These are phyloP conservation scores for Phalera bucephala DNA, from an alignment of 2,888 invertebrate genomes.

Conservation along the genomic window DNA sequence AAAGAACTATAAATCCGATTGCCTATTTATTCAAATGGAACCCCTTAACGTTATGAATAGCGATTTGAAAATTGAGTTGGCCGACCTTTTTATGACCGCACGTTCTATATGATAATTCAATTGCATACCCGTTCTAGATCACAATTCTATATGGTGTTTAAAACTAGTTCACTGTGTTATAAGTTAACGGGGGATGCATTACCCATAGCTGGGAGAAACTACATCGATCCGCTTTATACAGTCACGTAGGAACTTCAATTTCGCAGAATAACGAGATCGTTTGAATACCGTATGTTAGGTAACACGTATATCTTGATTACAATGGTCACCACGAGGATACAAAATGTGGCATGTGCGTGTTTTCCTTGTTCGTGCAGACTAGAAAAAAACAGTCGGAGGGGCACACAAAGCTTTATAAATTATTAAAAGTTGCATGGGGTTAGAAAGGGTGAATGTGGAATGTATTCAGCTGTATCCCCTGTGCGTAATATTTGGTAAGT, in stretches of 20 bases:
- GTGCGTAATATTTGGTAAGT: constrained; percentile 21
- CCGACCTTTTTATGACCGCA: too few species aligned
- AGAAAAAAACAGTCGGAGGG: constrained; percentile 12
- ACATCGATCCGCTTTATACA: constrained; percentile 12
- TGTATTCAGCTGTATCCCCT: constrained; percentile 37
- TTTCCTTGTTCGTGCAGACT: constrained; percentile 30
- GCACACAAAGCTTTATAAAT: constrained; percentile 30
- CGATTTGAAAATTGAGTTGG: too few species aligned
- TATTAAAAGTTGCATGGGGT: constrained; percentile 39
- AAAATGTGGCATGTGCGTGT: constrained; percentile 29
- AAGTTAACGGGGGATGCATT: constrained; percentile 2
- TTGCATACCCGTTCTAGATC: too few species aligned
- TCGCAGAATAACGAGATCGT: constrained; percentile 48
- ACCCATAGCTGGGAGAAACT: neutral
- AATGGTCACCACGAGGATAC: constrained; percentile 43
- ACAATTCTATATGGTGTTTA: neutral
- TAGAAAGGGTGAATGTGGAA: constrained; percentile 41
- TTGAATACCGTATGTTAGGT: constrained; percentile 43
- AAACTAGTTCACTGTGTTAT: neutral
- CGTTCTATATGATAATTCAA: constrained; percentile 1
- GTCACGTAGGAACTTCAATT: constrained; percentile 52
- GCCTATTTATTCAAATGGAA: too few species aligned
- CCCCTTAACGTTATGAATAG: too few species aligned
- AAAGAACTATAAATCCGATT: too few species aligned
- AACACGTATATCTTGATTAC: constrained; percentile 51